phyloP scores from a whole-genome alignment of 2,888 invertebrate genomes.

The Lasius fuliginosus region DNA sequence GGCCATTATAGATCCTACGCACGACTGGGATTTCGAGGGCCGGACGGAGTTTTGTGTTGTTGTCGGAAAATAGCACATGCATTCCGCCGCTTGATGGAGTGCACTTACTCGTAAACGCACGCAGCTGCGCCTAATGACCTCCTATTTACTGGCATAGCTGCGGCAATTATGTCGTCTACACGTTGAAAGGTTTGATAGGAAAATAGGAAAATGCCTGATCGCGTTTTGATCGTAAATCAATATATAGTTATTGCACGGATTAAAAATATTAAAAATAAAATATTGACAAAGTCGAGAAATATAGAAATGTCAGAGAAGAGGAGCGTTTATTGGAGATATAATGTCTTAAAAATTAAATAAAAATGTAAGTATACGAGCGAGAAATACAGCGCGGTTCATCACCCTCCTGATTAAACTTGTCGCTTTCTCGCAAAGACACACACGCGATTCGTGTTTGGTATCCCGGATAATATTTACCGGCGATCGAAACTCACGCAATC shows the following conservation, averaged over 20 bases:
- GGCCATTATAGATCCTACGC: constrained; percentile 39
- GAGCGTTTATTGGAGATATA: not conserved
- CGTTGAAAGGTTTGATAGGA: constrained; percentile 15
- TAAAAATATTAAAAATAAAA: not conserved
- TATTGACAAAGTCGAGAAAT: not conserved
- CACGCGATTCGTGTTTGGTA: constrained; percentile 7
- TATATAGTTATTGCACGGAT: not conserved
- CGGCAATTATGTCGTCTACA: constrained; percentile 41
- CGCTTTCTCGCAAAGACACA: constrained; percentile 11
- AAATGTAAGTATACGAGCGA: not conserved
- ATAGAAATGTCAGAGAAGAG: not conserved
- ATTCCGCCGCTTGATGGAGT: constrained; percentile 51
- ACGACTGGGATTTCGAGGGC: constrained; percentile 42
- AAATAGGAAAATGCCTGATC: not conserved
- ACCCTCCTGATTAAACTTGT: not conserved
- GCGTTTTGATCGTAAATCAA: not conserved
- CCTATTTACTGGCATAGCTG: constrained; percentile 36
- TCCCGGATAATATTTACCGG: constrained; percentile 51
- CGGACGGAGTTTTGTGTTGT: constrained; percentile 44
- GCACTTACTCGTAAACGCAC: constrained; percentile 55
- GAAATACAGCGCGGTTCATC: not conserved
- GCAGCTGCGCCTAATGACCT: constrained; percentile 49
- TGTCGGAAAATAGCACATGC: constrained; percentile 48
- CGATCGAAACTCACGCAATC: constrained; percentile 48
- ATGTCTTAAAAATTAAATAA: not conserved